Percentiles rank a stretch among this genome's conserved stretches.
phyloP scores from a whole-genome alignment of 2,888 invertebrate species.

The Andrena dorsata region DNA sequence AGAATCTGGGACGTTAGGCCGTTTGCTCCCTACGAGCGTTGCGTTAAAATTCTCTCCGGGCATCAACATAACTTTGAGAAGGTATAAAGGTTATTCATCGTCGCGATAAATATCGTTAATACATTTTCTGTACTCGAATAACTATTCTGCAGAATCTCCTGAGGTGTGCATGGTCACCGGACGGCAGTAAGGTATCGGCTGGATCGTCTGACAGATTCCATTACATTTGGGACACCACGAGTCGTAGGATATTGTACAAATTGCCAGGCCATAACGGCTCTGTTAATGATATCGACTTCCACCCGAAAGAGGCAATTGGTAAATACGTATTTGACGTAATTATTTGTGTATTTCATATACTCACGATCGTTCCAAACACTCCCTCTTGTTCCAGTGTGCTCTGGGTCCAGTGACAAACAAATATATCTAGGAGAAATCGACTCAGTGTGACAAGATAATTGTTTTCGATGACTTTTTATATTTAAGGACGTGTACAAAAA shows the following conservation, averaged over 20 bases:
- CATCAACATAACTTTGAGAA: slow-evolving; percentile 99
- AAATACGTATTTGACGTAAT: slow-evolving; percentile 2
- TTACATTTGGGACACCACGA: slow-evolving; percentile 98
- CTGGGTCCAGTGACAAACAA: slow-evolving; percentile 97
- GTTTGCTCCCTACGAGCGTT: slow-evolving; percentile 96
- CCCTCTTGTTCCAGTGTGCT: slow-evolving; percentile 89
- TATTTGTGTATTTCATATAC: neutral
- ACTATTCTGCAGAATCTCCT: slow-evolving; percentile 89
- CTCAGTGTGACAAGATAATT: slow-evolving; percentile 69
- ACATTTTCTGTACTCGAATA: slow-evolving; percentile 19
- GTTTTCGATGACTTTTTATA: slow-evolving; percentile 34
- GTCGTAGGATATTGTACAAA: slow-evolving; percentile 96
- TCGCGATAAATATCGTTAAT: neutral
- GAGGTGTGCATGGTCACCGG: slow-evolving; percentile 96
- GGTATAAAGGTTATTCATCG: slow-evolving; percentile 78
- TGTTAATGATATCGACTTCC: slow-evolving; percentile 98
- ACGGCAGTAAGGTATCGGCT: slow-evolving; percentile 95
- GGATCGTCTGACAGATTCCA: slow-evolving; percentile 98
- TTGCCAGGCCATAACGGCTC: slow-evolving; percentile 99
- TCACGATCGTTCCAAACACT: neutral
- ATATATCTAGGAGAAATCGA: slow-evolving; percentile 98
- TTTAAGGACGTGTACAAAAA: slow-evolving; percentile 48
- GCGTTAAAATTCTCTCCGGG: slow-evolving; percentile 95
- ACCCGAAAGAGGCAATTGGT: slow-evolving; percentile 96
- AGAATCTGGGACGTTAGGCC: slow-evolving; percentile 99